A percentile compares a stretch with the other conserved stretches of the same genome.
Conservation (phyloP, 2,797 vertebrate species). For the Vipera latastei region DNA sequence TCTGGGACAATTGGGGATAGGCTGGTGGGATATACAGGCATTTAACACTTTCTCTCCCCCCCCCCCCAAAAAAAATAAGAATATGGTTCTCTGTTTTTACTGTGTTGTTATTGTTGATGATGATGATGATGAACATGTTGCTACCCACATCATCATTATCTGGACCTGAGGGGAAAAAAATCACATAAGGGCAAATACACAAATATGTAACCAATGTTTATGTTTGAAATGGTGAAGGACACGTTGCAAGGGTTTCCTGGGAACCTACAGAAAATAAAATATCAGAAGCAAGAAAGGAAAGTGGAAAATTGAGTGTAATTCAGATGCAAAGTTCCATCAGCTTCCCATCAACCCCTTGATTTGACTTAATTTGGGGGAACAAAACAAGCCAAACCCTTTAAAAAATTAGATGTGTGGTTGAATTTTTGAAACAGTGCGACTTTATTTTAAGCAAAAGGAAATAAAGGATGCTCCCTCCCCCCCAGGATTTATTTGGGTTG, state of each 20-base stretch:
- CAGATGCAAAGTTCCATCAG: background rate
- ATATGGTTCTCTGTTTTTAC: background rate
- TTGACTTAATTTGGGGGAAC: background rate
- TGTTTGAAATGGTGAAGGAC: background rate
- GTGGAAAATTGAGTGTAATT: background rate
- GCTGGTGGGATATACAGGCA: background rate
- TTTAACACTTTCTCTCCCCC: background rate
- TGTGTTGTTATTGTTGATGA: background rate
- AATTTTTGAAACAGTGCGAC: background rate
- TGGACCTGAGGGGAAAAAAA: background rate
- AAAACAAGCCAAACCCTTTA: background rate
- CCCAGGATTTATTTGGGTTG: background rate
- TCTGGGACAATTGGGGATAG: background rate
- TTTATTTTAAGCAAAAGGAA: background rate
- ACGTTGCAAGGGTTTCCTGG: background rate
- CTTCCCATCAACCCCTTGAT: background rate
- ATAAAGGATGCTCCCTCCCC: background rate
- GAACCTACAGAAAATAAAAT: background rate
- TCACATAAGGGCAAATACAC: background rate
- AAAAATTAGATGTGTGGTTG: background rate
- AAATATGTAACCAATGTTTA: background rate
- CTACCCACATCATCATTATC: background rate
- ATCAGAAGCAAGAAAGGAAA: background rate
- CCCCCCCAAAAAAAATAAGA: background rate
- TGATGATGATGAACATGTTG: background rate